Base-by-base conservation (phyloP, 2,113 vertebrate species). In the Muntiacus reevesi region DNA sequence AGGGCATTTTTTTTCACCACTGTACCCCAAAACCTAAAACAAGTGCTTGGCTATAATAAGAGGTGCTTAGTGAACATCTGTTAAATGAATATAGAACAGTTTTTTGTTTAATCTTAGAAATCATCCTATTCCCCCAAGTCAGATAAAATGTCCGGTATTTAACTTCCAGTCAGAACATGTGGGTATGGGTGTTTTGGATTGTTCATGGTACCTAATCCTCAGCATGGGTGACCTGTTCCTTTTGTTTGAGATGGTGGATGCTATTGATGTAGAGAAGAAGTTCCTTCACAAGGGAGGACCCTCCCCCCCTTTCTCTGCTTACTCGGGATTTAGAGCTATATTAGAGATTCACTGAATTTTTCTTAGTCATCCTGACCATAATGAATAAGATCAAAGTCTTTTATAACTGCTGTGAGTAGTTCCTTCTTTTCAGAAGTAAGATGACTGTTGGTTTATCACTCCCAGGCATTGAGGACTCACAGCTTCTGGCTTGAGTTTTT, bases 361-460 rank as follows among this genome's bases (percentile, higher is more conserved):
- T 57, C n/a, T 96, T 90, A 33, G 23, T 97, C 82, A 90, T 87
- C 45, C 57, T 60, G 28, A 76, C 50, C 93, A 2, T 89, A 87
- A 90, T 76, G 54, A 92, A 47, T 79, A 76, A 81, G 36, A 81
- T 87, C 60, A 45, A 84, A 87, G 47, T 92, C 17, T 71, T 55
- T 43, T 33, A 43, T 52, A 76, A 82, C 23, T 23, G 2, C 60
- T 83, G 9, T 55, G 36, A 95, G 15, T 67, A 62, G 14, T 87
- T 84, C 45, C 62, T 54, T 55, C 87, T 94, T 84, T 97, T 84
- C 76, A 91, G 62, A 95, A 86, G 45, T 94, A 47, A 45, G 89
- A 52, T 95, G 78, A 60, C 45, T 91, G 27, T 85, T 92, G 87
- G 47, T 91, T 92, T 84, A 33, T 87, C 82, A 79, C 60, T 95